Evolutionary conservation across 2,888 invertebrate genomes (phyloP), one percentile per base, ranked within the genome.

Genomic region (Crossocerus cetratus): DNA sequence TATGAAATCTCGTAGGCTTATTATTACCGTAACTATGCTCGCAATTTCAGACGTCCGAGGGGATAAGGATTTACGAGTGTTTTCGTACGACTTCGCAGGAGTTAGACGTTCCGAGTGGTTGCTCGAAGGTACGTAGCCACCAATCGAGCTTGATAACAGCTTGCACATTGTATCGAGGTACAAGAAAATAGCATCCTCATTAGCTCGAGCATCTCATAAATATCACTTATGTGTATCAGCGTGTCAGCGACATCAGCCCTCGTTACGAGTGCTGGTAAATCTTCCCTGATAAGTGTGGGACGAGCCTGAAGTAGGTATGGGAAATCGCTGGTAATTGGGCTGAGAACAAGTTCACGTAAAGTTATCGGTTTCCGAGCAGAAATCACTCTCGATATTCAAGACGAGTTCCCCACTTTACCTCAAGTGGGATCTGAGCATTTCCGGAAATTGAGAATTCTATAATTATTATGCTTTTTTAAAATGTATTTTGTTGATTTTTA

Each of bases 171-270:
- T 21, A 32, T 69, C 45, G 66, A 69, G 20, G 20, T 54, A n/a
- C 57, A 70, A 74, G 73, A 72, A 78, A 67, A 67, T 69, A 63
- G 65, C 79, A 82, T 86, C 83, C 84, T 86, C 77, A 84, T 86
- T 86, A 84, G 78, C 72, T 23, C 63, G 65, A 65, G 69, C 75
- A 77, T 76, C 79, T 76, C 86, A 87, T 87, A 87, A 86, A 86
- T 86, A 87, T 86, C 86, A 86, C 84, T 86, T 84, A 73, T 67
- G 61, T 78, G 63, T 78, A 81, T 80, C 80, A 79, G 65, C 69
- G 66, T 65, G 78, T 77, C 77, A 69, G 67, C 72, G 77, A 69
- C 81, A 82, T 76, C 81, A 68, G 61, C 74, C 76, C 80, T 87
- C 80, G 85, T 88, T 88, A 86, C 78, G 63, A 76, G 69, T 63